Evolutionary conservation across 1,140 invertebrate genomes (phyloP), one percentile per base, ranked within the genome.

Genomic region (Cephus cinctus): DNA sequence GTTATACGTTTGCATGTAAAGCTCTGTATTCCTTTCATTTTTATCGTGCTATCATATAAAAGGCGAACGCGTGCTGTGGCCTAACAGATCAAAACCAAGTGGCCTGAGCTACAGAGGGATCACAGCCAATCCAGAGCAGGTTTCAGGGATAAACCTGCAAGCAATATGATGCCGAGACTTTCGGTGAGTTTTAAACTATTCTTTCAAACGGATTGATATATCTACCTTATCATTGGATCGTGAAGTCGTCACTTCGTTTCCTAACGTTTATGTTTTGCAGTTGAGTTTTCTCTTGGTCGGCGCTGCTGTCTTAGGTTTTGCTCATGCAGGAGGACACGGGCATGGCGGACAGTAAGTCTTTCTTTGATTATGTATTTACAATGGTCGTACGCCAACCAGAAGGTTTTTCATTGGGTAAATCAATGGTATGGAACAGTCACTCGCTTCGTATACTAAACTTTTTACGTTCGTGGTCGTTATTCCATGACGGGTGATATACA

Each of bases 161-260:
- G 38, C 38, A 35, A 47, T 3, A 53, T 39, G 47, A 35, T 43
- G 16, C 16, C 41, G 11, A 20, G 34, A 2, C 27, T 61, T n/a
- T 45, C 46, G 43, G 58, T 61, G 56, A 58, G 58, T 23, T 5
- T 12, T 9, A 16, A 16, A 2, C 9, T 9, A 11, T 2, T 30
- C 14, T 30, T 4, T 30, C 27, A 12, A 12, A 20, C 38, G 25
- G 6, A 40, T n/a, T 22, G 36, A 20, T 21, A 39, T 23, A 22
- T 40, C 38, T 2, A 40, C 38, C 25, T 40, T 12, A 21, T 23
- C n/a, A n/a, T n/a, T n/a, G n/a, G n/a, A n/a, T n/a, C n/a, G n/a
- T n/a, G n/a, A n/a, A n/a, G n/a, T n/a, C n/a, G n/a, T n/a, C n/a
- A n/a, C n/a, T n/a, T n/a, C n/a, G n/a, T n/a, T n/a, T n/a, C n/a